Conservation (phyloP, 2,113 vertebrate species). For the Nesoenas mayeri region DNA sequence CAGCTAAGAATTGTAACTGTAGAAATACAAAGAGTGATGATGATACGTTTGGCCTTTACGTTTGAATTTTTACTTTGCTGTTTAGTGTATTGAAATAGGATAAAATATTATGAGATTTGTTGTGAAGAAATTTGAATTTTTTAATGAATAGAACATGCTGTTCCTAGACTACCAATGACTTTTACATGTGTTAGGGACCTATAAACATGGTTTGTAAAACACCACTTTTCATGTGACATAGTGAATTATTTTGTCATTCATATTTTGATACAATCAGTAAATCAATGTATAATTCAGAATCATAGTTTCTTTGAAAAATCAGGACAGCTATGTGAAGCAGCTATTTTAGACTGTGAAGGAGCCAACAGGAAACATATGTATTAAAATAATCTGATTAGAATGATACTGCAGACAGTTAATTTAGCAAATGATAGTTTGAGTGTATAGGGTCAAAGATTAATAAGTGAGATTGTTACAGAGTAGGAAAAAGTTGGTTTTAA, state of each 20-base stretch:
- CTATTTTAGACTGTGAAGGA: neutral
- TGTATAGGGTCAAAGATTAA: neutral
- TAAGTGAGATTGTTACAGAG: neutral
- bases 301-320: neutral
- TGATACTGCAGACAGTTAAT: neutral
- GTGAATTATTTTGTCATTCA: neutral
- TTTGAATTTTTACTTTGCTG: neutral
- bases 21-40: neutral
- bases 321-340: neutral
- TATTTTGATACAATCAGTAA: neutral
- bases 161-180: neutral
- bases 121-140: neutral
- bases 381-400: conserved; percentile 1
- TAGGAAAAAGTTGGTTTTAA: neutral
- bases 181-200: neutral
- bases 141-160: neutral
- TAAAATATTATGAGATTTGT: neutral
- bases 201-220: neutral
- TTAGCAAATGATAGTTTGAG: neutral
- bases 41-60: neutral
- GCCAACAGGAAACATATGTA: neutral
- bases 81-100: neutral
- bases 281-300: neutral
- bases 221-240: neutral
- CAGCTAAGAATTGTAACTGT: neutral